These are phyloP conservation scores for Ashinkailepas kermadecensis DNA, from an alignment of 2,888 invertebrate species.

Conservation along the genomic window DNA sequence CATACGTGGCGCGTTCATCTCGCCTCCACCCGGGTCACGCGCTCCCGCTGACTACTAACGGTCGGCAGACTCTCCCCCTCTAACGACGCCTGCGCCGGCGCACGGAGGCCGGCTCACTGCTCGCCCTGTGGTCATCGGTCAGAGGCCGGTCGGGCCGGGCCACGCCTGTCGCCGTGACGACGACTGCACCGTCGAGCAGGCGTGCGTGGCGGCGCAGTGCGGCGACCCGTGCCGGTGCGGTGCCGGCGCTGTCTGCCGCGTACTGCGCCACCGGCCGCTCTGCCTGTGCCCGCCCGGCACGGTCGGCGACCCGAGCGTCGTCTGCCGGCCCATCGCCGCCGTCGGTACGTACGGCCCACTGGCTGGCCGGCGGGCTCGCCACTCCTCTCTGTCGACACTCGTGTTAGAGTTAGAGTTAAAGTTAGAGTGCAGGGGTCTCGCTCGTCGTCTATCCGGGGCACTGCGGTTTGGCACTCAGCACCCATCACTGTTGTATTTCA, in stretches of 20 bases:
- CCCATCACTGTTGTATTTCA: neutral
- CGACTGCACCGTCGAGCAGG: constrained; percentile 38
- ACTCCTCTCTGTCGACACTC: no score
- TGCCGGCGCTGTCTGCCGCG: constrained; percentile 37
- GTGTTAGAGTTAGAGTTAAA: no score
- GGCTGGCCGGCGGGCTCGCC: constrained; percentile 29
- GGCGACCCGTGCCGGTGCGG: constrained; percentile 63
- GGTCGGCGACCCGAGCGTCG: constrained; percentile 69
- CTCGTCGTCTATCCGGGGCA: constrained; percentile 30
- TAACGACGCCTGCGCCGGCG: neutral
- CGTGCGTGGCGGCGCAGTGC: constrained; percentile 54
- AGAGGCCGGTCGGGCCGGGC: neutral
- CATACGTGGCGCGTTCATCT: no score
- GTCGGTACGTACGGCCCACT: constrained; percentile 28
- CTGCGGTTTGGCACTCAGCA: neutral
- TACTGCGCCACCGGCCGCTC: constrained; percentile 40
- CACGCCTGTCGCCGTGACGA: constrained; percentile 26
- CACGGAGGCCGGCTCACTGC: neutral
- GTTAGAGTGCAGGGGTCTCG: neutral
- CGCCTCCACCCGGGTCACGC: no score
- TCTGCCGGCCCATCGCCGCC: constrained; percentile 29
- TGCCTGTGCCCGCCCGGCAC: constrained; percentile 68
- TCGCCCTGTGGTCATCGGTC: neutral
- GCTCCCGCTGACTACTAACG: neutral
- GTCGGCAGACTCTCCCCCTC: neutral